Conservation (phyloP, 2,113 vertebrate genomes). For the Hemiscyllium ocellatum region DNA sequence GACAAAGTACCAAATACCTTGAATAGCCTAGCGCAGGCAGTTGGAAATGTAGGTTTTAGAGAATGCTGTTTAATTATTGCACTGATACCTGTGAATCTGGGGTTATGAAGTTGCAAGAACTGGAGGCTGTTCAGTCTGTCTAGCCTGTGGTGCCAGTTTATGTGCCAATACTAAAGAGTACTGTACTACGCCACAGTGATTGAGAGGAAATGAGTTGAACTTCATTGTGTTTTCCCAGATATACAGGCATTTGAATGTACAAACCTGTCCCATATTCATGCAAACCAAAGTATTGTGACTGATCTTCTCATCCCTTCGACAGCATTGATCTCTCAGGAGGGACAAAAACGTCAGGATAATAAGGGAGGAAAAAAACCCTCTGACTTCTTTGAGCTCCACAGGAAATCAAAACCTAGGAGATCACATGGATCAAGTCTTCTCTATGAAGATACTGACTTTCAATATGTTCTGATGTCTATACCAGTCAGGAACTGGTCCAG, state of each 20-base stretch:
- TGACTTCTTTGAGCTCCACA: no score
- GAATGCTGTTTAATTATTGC: neutral
- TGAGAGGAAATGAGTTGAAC: neutral
- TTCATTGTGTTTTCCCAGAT: neutral
- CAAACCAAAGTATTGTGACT: neutral
- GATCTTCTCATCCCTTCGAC: neutral
- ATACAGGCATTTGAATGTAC: neutral
- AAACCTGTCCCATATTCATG: neutral
- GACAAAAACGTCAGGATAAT: neutral
- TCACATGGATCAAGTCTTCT: neutral
- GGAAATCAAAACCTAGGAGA: neutral
- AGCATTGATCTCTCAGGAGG: neutral
- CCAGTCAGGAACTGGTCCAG: neutral
- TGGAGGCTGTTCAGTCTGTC: neutral
- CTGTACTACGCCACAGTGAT: neutral
- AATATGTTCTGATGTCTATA: neutral
- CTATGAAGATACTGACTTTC: neutral
- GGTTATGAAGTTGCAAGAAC: neutral
- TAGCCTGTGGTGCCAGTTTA: neutral
- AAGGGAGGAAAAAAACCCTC: no score
- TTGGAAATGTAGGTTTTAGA: neutral
- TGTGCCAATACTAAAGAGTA: neutral
- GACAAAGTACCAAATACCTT: neutral
- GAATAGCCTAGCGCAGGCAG: neutral
- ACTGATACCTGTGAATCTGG: neutral